Conservation (phyloP, 2,888 invertebrate genomes). For the Drosophila neutralis region DNA sequence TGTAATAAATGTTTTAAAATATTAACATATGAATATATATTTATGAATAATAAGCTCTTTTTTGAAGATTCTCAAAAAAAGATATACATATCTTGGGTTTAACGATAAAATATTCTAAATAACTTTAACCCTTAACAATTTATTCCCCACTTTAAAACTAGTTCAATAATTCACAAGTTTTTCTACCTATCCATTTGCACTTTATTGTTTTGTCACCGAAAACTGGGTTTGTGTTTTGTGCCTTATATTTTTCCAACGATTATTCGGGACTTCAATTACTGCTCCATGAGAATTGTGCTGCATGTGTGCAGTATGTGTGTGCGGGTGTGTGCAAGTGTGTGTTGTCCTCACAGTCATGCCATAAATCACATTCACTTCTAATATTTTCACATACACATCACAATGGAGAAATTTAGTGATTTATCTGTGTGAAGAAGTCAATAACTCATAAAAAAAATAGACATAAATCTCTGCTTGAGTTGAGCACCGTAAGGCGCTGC, state of each 20-base stretch:
- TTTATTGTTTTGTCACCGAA: slow-evolving; percentile 3
- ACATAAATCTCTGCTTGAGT: slow-evolving; percentile 73
- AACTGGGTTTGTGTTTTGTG: slow-evolving; percentile 4
- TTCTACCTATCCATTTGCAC: too few relatives aligned
- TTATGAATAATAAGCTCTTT: neutral
- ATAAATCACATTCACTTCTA: slow-evolving; percentile 81
- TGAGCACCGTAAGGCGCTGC: slow-evolving; percentile 23
- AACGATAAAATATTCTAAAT: neutral
- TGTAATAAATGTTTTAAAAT: neutral
- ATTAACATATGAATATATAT: neutral
- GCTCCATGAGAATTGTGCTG: slow-evolving; percentile 43
- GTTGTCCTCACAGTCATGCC: slow-evolving; percentile 32
- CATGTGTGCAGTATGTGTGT: slow-evolving; percentile 8
- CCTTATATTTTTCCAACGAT: neutral
- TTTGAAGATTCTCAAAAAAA: neutral
- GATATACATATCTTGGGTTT: neutral
- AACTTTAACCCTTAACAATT: neutral
- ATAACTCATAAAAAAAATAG: slow-evolving; percentile 78
- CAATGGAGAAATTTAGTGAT: slow-evolving; percentile 77
- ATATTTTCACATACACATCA: slow-evolving; percentile 81
- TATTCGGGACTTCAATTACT: slow-evolving; percentile 26
- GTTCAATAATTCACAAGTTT: neutral
- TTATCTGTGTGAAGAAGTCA: slow-evolving; percentile 81
- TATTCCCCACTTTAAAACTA: neutral
- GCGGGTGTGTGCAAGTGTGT: slow-evolving; percentile 10